Evolutionary conservation across 2,797 vertebrate genomes (phyloP), one percentile per base, ranked within the genome.

Genomic region (Enteromius unitaeniatus): DNA sequence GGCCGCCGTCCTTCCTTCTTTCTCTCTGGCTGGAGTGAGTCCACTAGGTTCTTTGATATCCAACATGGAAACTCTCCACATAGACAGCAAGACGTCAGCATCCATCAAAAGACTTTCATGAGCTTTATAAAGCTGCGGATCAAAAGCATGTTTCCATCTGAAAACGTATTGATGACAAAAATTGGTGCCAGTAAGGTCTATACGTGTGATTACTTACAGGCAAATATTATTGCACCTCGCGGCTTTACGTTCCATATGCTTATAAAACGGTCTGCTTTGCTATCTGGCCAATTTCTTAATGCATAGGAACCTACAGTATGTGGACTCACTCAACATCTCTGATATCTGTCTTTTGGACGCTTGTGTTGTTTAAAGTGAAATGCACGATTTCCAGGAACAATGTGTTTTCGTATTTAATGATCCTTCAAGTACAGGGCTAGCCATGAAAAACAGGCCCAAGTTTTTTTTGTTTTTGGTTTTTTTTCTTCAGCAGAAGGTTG

Each of bases 331-430:
- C 75, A 65, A 82, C 84, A 83, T 86, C 42, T 82, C 83, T 78
- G 23, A 60, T 83, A 83, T 77, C 84, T 89, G 84, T 91, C 83
- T 42, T 69, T 88, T 85, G 87, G 88, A 88, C 81, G 78, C 42
- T 81, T 31, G 47, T 85, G 81, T 90, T 91, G 84, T 86, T 77
- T 19, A 86, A 79, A 79, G 73, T 80, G n/a, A 84, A 89, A 89
- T 87, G 86, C 31, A 83, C 67, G 17, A 51, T 89, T 92, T 88
- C 82, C 86, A 88, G 86, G 87, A 87, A 90, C 84, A 89, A 79
- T 83, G 79, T 84, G 77, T 87, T 89, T 86, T 89, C 85, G 89
- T 89, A 88, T 81, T 79, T 83, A 85, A 85, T 86, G 87, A 78
- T 74, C 84, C 79, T 88, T 82, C 86, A 87, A 85, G 69, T 82